phyloP scores from a whole-genome alignment of 2,888 invertebrate genomes.

The Platycheirus rosarum region DNA sequence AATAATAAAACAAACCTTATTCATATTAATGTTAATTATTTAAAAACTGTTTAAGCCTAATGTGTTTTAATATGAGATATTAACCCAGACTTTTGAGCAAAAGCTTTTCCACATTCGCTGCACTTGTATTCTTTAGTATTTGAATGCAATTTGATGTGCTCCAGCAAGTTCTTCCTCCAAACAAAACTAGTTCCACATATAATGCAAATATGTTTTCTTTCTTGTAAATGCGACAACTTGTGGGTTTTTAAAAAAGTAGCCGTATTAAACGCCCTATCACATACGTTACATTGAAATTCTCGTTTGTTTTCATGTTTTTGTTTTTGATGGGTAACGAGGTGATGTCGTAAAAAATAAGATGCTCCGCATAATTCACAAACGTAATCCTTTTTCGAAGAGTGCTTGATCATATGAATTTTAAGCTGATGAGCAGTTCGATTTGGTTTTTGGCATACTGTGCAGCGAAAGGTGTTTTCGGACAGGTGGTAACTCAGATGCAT shows the following conservation, averaged over 20 bases:
- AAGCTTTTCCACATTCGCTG: constrained; percentile 78
- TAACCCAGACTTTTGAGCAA: constrained; percentile 75
- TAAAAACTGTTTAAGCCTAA: too few species aligned
- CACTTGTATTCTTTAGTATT: constrained; percentile 76
- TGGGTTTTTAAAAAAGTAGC: constrained; percentile 78
- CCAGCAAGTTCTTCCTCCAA: constrained; percentile 78
- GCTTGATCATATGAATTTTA: constrained; percentile 56
- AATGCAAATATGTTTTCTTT: constrained; percentile 76
- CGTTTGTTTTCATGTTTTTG: constrained; percentile 78
- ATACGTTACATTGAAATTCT: constrained; percentile 76
- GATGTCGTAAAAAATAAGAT: constrained; percentile 48
- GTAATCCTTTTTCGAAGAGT: constrained; percentile 29
- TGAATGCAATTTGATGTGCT: constrained; percentile 78
- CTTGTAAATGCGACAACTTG: constrained; percentile 76
- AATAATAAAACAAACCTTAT: too few species aligned
- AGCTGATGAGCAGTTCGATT: constrained; percentile 50
- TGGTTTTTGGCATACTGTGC: constrained; percentile 43
- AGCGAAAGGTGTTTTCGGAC: constrained; percentile 22
- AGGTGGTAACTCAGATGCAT: constrained; percentile 55
- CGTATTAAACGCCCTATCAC: constrained; percentile 78
- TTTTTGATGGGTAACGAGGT: constrained; percentile 40
- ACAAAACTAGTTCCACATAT: constrained; percentile 77
- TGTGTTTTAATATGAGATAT: constrained; percentile 75
- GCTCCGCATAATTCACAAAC: constrained; percentile 58
- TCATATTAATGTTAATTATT: too few species aligned